A percentile compares a stretch with the other conserved stretches of the same genome.
These are phyloP conservation scores for Promerops cafer DNA, from an alignment of 2,113 vertebrate species.

Conservation along the genomic window DNA sequence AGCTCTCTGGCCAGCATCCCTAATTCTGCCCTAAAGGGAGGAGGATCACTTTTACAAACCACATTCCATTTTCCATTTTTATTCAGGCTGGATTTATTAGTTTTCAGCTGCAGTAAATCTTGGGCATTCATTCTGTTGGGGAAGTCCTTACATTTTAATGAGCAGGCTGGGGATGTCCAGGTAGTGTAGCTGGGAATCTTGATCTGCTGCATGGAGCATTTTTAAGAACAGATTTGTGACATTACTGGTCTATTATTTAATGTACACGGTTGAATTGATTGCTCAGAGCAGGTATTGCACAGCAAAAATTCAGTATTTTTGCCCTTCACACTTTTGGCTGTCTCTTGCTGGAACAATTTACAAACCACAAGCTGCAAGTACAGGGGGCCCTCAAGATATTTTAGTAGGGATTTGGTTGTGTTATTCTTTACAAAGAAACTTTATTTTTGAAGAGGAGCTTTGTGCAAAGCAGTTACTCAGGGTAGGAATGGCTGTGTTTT, in stretches of 20 bases:
- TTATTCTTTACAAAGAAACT: background rate
- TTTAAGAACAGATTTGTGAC: background rate
- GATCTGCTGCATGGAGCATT: background rate
- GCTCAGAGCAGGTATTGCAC: constrained; percentile 9
- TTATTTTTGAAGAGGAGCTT: background rate
- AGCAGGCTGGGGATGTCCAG: background rate
- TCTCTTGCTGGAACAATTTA: background rate
- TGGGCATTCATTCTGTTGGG: background rate
- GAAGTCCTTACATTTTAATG: background rate
- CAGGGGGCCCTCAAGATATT: background rate
- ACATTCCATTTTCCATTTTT: background rate
- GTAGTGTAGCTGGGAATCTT: background rate
- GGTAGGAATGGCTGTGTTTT: background rate
- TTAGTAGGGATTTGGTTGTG: background rate
- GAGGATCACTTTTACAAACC: background rate
- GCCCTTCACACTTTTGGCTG: background rate
- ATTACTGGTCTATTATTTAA: constrained; percentile 8
- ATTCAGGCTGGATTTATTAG: background rate
- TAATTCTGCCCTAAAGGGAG: background rate
- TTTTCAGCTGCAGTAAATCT: background rate
- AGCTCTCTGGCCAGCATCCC: background rate
- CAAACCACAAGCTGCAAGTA: background rate
- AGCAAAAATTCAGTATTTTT: background rate
- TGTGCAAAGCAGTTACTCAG: background rate
- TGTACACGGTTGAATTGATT: background rate